These are phyloP conservation scores for Sebastes hopkinsi DNA, from an alignment of 2,797 vertebrate species.

Conservation along the genomic window DNA sequence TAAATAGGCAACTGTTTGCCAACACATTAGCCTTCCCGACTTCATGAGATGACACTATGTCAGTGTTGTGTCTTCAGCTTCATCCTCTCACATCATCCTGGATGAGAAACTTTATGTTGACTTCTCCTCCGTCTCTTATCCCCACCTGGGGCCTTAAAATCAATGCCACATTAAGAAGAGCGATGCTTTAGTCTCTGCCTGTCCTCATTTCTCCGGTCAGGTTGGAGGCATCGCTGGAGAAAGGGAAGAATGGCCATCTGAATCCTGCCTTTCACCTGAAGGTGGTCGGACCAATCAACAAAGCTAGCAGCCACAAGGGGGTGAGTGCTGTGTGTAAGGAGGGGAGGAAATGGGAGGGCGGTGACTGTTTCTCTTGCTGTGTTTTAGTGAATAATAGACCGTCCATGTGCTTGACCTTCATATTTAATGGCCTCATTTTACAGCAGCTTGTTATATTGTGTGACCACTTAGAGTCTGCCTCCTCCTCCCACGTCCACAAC, in stretches of 20 bases:
- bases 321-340: conserved; percentile 61
- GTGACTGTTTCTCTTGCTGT: conserved; percentile 1
- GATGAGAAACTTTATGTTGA: conserved; percentile 10
- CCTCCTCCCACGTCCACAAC: conserved; percentile 5
- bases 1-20: background rate
- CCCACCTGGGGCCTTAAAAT: conserved; percentile 7
- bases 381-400: conserved; percentile 29
- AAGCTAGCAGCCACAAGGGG: conserved; percentile 75
- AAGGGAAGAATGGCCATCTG: conserved; percentile 78
- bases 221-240: conserved; percentile 67
- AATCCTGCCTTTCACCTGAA: conserved; percentile 88
- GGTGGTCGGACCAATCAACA: conserved; percentile 80
- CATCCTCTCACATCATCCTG: conserved; percentile 15
- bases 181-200: conserved; percentile 31
- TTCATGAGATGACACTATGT: background rate
- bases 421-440: conserved; percentile 35
- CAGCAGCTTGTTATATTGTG: conserved; percentile 28
- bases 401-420: conserved; percentile 39
- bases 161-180: conserved; percentile 6
- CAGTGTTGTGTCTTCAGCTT: background rate
- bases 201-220: conserved; percentile 46
- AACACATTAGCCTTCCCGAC: background rate
- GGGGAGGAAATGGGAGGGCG: background rate
- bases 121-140: conserved; percentile 1
- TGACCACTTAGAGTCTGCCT: conserved; percentile 27